Conservation (phyloP, 2,797 vertebrate species). For the Craterocephalus amniculus region DNA sequence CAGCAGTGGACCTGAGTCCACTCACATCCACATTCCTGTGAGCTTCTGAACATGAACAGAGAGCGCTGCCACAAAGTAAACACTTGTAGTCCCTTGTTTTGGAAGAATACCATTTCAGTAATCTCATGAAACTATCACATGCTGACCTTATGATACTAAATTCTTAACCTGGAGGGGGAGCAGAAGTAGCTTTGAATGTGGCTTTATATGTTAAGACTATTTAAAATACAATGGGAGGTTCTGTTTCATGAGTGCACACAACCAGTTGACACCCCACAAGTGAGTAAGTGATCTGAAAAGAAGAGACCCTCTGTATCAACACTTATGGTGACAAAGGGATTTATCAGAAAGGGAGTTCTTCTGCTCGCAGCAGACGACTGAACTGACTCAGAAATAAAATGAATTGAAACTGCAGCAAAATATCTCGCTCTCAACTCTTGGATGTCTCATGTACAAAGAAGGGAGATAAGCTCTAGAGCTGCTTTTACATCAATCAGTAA, state of each 20-base stretch:
- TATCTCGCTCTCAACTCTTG: slow-evolving; percentile 24
- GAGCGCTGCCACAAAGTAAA: slow-evolving; percentile 60
- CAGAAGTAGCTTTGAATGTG: slow-evolving; percentile 75
- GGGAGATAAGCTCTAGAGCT: slow-evolving; percentile 26
- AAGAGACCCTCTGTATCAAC: slow-evolving; percentile 49
- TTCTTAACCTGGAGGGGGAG: slow-evolving; percentile 82
- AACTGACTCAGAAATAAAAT: slow-evolving; percentile 35
- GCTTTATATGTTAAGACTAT: slow-evolving; percentile 77
- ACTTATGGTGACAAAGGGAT: slow-evolving; percentile 52
- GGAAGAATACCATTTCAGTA: slow-evolving; percentile 71
- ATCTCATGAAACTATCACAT: slow-evolving; percentile 82
- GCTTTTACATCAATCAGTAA: slow-evolving; percentile 34
- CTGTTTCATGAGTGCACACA: slow-evolving; percentile 71
- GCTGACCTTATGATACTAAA: slow-evolving; percentile 84
- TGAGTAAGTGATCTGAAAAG: slow-evolving; percentile 46
- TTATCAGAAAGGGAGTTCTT: slow-evolving; percentile 45
- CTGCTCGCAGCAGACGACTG: background rate
- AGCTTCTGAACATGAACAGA: slow-evolving; percentile 71
- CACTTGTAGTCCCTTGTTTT: slow-evolving; percentile 67
- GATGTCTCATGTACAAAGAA: slow-evolving; percentile 19
- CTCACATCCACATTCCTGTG: slow-evolving; percentile 64
- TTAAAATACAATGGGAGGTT: slow-evolving; percentile 76
- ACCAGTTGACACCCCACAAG: slow-evolving; percentile 69
- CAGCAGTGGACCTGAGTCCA: slow-evolving; percentile 46
- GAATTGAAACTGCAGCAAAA: slow-evolving; percentile 13